Conservation (phyloP, 2,888 invertebrate genomes). For the Coleophora flavipennella region DNA sequence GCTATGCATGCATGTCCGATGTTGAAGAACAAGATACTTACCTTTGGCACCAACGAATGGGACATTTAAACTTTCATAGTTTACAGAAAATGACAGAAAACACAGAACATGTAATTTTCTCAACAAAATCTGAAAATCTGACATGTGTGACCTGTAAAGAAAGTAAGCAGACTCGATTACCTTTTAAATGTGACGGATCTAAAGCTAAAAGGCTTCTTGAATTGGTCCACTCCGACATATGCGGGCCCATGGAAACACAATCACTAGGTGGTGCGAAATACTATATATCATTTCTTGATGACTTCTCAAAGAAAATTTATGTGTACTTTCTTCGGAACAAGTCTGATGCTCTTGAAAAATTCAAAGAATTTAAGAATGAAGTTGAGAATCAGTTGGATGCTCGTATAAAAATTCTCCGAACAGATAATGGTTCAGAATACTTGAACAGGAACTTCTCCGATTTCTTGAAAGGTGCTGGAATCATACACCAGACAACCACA, state of each 20-base stretch:
- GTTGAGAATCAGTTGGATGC: slow-evolving; percentile 12
- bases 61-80: slow-evolving; percentile 7
- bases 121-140: slow-evolving; percentile 4
- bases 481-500: slow-evolving; percentile 17
- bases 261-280: too few species aligned
- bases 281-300: too few species aligned
- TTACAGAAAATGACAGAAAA: slow-evolving; percentile 9
- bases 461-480: slow-evolving; percentile 15
- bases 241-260: too few species aligned
- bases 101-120: slow-evolving; percentile 3
- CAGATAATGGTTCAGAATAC: slow-evolving; percentile 16
- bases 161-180: slow-evolving; percentile 10
- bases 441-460: slow-evolving; percentile 8
- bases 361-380: too few species aligned
- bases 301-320: too few species aligned
- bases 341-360: slow-evolving; percentile 8
- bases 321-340: too few species aligned
- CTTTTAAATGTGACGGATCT: slow-evolving; percentile 7
- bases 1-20: slow-evolving; percentile 2
- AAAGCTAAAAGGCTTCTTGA: background rate
- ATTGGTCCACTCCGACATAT: too few species aligned
- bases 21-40: slow-evolving; percentile 2
- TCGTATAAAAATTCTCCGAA: slow-evolving; percentile 9
- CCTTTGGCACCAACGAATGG: too few species aligned
- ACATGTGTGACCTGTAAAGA: slow-evolving; percentile 7